These are phyloP conservation scores for Paragorgia papillata DNA, from an alignment of 92 coral and sea anemone genomes.

Conservation along the genomic window DNA sequence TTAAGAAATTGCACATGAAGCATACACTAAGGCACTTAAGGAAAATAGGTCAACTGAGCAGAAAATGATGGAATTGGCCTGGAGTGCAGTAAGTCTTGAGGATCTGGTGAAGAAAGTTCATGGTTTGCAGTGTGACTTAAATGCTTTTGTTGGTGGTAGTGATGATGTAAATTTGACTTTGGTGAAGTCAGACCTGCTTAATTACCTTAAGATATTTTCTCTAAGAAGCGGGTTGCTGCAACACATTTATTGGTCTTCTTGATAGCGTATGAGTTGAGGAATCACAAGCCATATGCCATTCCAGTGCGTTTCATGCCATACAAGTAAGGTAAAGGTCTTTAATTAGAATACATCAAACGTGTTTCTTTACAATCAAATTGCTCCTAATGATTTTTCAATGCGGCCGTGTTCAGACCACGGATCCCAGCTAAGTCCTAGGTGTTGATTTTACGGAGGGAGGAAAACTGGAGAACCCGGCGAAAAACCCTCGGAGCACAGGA, in stretches of 20 bases:
- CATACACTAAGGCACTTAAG: constrained; percentile 39
- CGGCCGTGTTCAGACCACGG: too few species aligned
- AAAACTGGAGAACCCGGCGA: too few species aligned
- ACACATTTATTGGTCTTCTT: constrained; percentile 52
- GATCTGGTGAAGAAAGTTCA: constrained; percentile 49
- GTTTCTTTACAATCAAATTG: too few species aligned
- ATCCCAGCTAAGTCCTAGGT: too few species aligned
- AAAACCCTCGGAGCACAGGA: too few species aligned
- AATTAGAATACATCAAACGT: too few species aligned
- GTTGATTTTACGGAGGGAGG: too few species aligned
- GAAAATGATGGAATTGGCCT: constrained; percentile 61
- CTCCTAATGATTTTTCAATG: too few species aligned
- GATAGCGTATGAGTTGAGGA: constrained; percentile 52
- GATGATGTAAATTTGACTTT: constrained; percentile 21
- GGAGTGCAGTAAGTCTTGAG: constrained; percentile 54
- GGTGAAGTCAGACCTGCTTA: constrained; percentile 28
- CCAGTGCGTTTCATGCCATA: constrained; percentile 55
- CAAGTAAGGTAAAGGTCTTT: too few species aligned
- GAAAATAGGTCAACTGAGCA: constrained; percentile 37
- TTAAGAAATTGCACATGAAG: constrained; percentile 37
- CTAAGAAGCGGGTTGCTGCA: constrained; percentile 24
- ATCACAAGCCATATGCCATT: too few species aligned
- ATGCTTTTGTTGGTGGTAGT: constrained; percentile 29
- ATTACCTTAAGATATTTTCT: not conserved
- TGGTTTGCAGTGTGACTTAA: constrained; percentile 27